Evolutionary conservation across 1,140 invertebrate genomes (phyloP), one percentile per base, ranked within the genome.

Genomic region (Sarcophaga bullata): DNA sequence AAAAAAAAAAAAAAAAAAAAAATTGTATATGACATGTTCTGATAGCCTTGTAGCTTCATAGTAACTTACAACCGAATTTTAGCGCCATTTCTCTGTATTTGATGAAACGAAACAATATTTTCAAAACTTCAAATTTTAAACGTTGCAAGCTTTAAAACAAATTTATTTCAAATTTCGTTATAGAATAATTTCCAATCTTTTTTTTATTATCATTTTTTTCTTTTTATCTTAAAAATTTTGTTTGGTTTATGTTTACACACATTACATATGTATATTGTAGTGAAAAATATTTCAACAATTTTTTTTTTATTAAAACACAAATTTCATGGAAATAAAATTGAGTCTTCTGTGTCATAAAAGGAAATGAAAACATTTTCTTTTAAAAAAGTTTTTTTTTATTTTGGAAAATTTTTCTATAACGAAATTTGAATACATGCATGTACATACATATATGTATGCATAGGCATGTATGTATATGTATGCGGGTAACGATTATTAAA

Each of bases 181-280:
- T 68, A 68, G 17, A 68, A 68, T n/a, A 58, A 58, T 58, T 58
- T 68, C 19, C n/a, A n/a, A n/a, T n/a, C 17, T 7, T 0, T 19
- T 68, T 68, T 68, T 68, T 47, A 47, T 80, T 13, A 19, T 75
- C 8, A 62, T 62, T 58, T 15, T 11, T 49, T 8, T 76, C 10
- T n/a, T n/a, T n/a, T n/a, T n/a, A n/a, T n/a, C 17, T 52, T 78
- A 19, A 78, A 76, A 8, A 48, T 49, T 76, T 76, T 68, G 58
- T 68, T 68, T 58, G 52, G 52, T 80, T 80, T 80, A n/a, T n/a
- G n/a, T n/a, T n/a, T n/a, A n/a, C n/a, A n/a, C n/a, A n/a, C n/a
- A n/a, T n/a, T n/a, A n/a, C n/a, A n/a, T n/a, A n/a, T n/a, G n/a
- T n/a, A n/a, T n/a, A n/a, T n/a, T n/a, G n/a, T n/a, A n/a, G n/a